Base-by-base conservation (phyloP, 23 tunicate genomes). In the Trididemnum miniatum region DNA sequence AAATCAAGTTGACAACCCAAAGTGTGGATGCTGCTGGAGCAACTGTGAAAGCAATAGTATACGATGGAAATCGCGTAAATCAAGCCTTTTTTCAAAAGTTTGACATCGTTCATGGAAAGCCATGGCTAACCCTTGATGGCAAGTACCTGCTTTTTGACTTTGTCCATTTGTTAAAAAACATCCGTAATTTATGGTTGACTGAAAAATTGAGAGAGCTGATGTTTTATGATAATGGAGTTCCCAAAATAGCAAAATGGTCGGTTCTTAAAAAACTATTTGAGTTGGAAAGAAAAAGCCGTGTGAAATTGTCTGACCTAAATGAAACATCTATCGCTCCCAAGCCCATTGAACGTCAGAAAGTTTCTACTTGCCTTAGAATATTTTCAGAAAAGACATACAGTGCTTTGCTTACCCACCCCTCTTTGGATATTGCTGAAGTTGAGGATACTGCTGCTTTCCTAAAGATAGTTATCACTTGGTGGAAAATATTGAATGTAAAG, bases 151-250 rank as follows among this genome's bases (percentile, higher is more conserved):
- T 69, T 7, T 69, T 27, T 12, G 39, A 30, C 20, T 69, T 28
- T 69, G 75, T 69, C 9, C 75, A 29, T 32, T 32, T 69, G 75
- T n/a, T 69, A 31, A 69, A 69, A 69, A 69, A 31, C 26, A 69
- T 69, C 4, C 20, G 75, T 4, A 63, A 63, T 24, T 20, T 20
- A 7, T 63, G 71, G 71, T 12, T 69, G 38, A 69, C 75, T 69
- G 75, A 69, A 69, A 32, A 32, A 69, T 27, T 2, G 29, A 37
- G 39, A 4, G 75, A 69, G 75, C 75, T 69, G 20, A 69, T 31
- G 31, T 69, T 69, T 69, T 69, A 69, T 34, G 75, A 31, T 32
- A 34, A 69, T 69, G 39, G 75, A 69, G 4, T 5, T 15, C n/a
- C 38, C 38, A 69, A 69, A 69, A n/a, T 69, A 27, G 75, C 75